phyloP scores from a whole-genome alignment of 2,888 invertebrate genomes.

The Deilephila porcellus region DNA sequence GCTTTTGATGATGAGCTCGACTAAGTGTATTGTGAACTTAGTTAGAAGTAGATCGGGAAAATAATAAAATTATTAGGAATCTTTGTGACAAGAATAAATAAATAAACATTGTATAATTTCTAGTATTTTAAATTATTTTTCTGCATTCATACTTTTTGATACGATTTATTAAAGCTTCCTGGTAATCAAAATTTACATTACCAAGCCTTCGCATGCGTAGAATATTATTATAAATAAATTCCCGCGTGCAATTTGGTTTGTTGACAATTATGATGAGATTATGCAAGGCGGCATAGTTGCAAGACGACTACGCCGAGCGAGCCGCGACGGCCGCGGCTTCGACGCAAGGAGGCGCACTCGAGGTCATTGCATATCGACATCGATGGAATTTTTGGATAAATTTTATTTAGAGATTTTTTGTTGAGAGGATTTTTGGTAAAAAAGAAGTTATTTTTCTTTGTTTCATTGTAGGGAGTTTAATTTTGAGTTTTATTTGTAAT shows the following conservation, averaged over 20 bases:
- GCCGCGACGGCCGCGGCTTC: slow-evolving; percentile 20
- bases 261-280: slow-evolving; percentile 21
- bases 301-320: slow-evolving; percentile 35
- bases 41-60: too few relatives aligned
- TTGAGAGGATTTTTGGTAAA: neutral
- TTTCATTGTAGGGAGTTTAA: too few relatives aligned
- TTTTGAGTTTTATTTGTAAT: too few relatives aligned
- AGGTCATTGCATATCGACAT: slow-evolving; percentile 24
- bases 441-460: too few relatives aligned
- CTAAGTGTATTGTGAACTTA: too few relatives aligned
- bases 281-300: slow-evolving; percentile 29
- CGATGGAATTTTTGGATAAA: slow-evolving; percentile 16
- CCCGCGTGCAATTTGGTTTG: slow-evolving; percentile 5
- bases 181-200: neutral
- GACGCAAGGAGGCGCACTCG: neutral
- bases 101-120: too few relatives aligned
- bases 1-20: too few relatives aligned
- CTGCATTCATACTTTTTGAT: too few relatives aligned
- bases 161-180: too few relatives aligned
- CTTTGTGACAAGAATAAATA: too few relatives aligned
- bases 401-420: neutral
- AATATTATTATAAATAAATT: neutral
- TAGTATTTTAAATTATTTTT: too few relatives aligned
- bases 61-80: too few relatives aligned
- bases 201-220: neutral